Conservation (phyloP, 2,797 vertebrate species). For the Vespertilio murinus region DNA sequence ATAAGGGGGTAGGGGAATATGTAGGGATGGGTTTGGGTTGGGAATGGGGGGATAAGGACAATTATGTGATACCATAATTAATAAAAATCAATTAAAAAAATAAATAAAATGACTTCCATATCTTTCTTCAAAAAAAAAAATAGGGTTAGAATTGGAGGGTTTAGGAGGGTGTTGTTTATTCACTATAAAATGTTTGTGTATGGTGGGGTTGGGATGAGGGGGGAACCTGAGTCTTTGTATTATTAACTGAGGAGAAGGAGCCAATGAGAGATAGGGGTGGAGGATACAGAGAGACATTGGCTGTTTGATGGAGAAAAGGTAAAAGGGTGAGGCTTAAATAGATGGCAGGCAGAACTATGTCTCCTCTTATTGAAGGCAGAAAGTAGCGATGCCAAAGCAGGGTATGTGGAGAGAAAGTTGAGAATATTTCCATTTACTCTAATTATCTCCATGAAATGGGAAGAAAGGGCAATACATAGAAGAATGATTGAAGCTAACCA, state of each 20-base stretch:
- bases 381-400: neutral
- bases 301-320: neutral
- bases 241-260: neutral
- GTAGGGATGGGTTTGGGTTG: too few species aligned
- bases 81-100: too few species aligned
- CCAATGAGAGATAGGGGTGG: neutral
- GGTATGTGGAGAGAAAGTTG: neutral
- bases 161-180: neutral
- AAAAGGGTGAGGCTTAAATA: neutral
- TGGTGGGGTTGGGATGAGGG: neutral
- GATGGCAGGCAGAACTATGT: neutral
- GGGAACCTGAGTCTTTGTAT: neutral
- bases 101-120: too few species aligned
- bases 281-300: neutral
- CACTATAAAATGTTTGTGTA: too few species aligned
- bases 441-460: neutral
- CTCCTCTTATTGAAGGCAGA: neutral
- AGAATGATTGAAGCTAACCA: constrained; percentile 22
- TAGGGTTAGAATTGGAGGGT: neutral
- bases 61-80: too few species aligned
- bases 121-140: too few species aligned
- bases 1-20: too few species aligned
- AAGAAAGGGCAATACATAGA: neutral
- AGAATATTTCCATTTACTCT: neutral
- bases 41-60: too few species aligned